phyloP scores from a whole-genome alignment of 2,888 invertebrate genomes.

The Scaptodrosophila latifasciaeformis region DNA sequence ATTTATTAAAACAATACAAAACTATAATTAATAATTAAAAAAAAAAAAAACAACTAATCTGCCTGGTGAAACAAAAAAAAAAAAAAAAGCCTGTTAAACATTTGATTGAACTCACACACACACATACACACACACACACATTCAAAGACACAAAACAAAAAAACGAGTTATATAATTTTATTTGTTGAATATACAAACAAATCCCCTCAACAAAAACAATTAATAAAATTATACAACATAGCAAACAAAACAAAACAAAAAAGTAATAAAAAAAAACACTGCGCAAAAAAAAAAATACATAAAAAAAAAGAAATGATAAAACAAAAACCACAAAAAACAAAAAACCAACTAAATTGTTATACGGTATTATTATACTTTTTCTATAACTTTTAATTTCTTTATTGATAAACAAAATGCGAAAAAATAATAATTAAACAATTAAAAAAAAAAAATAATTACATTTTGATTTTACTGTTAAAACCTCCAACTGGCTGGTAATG shows the following conservation, averaged over 20 bases:
- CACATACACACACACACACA: conserved; percentile 19
- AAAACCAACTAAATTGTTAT: conserved; percentile 72
- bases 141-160: conserved; percentile 21
- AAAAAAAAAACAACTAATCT: conserved; percentile 3
- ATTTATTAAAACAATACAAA: conserved; percentile 16
- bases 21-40: conserved; percentile 36
- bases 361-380: conserved; percentile 74
- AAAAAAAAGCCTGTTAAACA: conserved; percentile 26
- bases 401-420: conserved; percentile 48
- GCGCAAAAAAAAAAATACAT: conserved; percentile 37
- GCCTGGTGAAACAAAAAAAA: conserved; percentile 4
- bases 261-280: conserved; percentile 22
- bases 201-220: conserved; percentile 10
- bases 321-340: conserved; percentile 21
- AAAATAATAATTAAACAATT: conserved; percentile 65
- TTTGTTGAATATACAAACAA: conserved; percentile 27
- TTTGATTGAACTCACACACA: conserved; percentile 16
- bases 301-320: conserved; percentile 14
- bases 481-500: not conserved
- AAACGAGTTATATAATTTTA: conserved; percentile 35
- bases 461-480: not conserved
- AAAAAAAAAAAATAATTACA: conserved; percentile 26
- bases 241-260: conserved; percentile 20
- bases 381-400: conserved; percentile 74
- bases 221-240: conserved; percentile 24